Evolutionary conservation across 2,797 vertebrate genomes (phyloP), one percentile per base, ranked within the genome.

Genomic region (Molossus alvarezi): DNA sequence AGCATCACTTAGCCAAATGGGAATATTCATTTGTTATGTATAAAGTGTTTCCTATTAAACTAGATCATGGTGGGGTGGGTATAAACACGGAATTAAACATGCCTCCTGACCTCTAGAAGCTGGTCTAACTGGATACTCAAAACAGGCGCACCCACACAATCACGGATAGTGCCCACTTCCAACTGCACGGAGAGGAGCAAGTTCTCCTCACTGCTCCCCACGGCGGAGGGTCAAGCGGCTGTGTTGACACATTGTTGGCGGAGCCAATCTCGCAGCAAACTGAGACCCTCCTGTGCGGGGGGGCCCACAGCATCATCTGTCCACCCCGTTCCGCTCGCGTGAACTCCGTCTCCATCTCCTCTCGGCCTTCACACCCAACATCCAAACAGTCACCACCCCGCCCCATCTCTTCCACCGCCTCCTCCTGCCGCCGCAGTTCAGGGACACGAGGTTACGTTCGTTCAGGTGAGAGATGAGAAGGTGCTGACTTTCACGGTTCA

Each of bases 41-140:
- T n/a, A 27, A 48, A 48, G 64, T n/a, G 21, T 82, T 95, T 85
- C 71, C 37, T 87, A 72, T 85, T 88, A 69, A 79, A 69, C 83
- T 57, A 73, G 29, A 60, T 69, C 37, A 67, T 33, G 29, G 37
- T 11, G 29, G 5, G 3, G 12, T n/a, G 15, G 18, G 3, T 69
- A 60, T 45, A 67, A 83, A 75, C 37, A 77, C 4, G 91, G 33
- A 79, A 90, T 41, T 33, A 79, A 62, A 37, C 6, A 58, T 20
- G 48, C 1, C 7, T 33, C 7, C 17, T 57, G 37, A 11, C 25
- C 23, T 64, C 71, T 48, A 67, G 57, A 92, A 85, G 11, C 4
- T 58, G n/a, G 4, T 67, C 45, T 88, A 67, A 48, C 10, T 53
- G 20, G 41, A 75, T 33, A n/a, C 80, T 85, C 64, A 71, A 64